Evolutionary conservation across 2,113 vertebrate genomes (phyloP).

Genomic region (Pluvianellus socialis): DNA sequence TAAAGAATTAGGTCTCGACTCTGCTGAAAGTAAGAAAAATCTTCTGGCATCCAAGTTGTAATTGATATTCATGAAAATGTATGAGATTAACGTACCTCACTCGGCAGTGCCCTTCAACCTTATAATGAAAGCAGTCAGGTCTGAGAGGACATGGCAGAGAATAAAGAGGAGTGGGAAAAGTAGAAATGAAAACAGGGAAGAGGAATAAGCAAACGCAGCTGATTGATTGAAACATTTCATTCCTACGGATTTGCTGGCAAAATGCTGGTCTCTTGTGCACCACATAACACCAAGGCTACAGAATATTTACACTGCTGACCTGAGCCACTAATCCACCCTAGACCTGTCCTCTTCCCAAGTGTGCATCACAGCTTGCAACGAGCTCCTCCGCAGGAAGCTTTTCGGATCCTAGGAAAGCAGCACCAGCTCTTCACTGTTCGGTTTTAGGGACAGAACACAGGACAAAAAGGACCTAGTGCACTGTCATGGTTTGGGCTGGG

Average conservation of each 20-base stretch:
- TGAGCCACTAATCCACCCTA: background rate
- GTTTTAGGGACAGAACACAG: background rate
- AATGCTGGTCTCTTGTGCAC: background rate
- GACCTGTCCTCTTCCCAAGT: background rate
- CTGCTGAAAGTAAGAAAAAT: conserved; percentile 7
- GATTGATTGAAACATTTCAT: background rate
- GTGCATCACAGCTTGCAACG: background rate
- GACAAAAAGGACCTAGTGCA: background rate
- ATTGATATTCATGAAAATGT: conserved; percentile 55
- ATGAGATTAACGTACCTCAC: conserved; percentile 15
- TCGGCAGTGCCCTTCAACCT: conserved; percentile 23
- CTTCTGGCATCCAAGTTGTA: background rate
- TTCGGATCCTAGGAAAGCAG: background rate
- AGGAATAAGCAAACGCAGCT: background rate
- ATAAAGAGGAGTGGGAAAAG: background rate
- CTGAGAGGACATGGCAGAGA: background rate
- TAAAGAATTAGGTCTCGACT: background rate
- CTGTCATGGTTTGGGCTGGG: too few relatives aligned
- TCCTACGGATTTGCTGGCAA: background rate
- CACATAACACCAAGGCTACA: background rate
- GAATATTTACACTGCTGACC: background rate
- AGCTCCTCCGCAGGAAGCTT: background rate
- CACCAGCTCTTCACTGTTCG: accelerated
- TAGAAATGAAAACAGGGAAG: background rate
- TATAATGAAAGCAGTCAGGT: background rate